Percentiles rank a stretch among this genome's conserved stretches.
phyloP scores from a whole-genome alignment of 35 echinoderm and acorn worm genomes.

The Apostichopus californicus region DNA sequence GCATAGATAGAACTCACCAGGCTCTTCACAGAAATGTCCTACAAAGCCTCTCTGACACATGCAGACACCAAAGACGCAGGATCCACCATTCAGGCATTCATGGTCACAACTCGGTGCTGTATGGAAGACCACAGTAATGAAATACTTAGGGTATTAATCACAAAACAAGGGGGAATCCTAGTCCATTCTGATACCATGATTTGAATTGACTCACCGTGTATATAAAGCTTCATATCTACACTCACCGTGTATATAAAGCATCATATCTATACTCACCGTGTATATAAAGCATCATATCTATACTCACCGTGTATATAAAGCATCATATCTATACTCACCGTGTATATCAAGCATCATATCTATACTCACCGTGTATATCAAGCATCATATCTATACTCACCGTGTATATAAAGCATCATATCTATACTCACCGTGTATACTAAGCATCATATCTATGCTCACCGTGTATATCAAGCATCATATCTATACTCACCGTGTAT shows the following conservation, averaged over 20 bases:
- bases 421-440: slow-evolving; percentile 28
- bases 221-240: no score
- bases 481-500: no score
- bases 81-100: slow-evolving; percentile 80
- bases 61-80: slow-evolving; percentile 69
- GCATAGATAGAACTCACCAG: slow-evolving; percentile 58
- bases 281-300: no score
- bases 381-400: neutral
- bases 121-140: neutral
- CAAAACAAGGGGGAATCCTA: no score
- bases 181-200: no score
- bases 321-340: no score
- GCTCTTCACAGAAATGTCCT: slow-evolving; percentile 69
- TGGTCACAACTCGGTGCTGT: slow-evolving; percentile 72
- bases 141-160: no score
- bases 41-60: slow-evolving; percentile 68
- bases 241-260: slow-evolving; percentile 49
- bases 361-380: no score
- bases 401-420: slow-evolving; percentile 63
- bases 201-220: neutral
- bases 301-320: no score
- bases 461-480: neutral
- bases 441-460: no score
- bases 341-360: no score
- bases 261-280: slow-evolving; percentile 52